phyloP scores from a whole-genome alignment of 2,888 invertebrate species.

The Aleiodes testaceus region DNA sequence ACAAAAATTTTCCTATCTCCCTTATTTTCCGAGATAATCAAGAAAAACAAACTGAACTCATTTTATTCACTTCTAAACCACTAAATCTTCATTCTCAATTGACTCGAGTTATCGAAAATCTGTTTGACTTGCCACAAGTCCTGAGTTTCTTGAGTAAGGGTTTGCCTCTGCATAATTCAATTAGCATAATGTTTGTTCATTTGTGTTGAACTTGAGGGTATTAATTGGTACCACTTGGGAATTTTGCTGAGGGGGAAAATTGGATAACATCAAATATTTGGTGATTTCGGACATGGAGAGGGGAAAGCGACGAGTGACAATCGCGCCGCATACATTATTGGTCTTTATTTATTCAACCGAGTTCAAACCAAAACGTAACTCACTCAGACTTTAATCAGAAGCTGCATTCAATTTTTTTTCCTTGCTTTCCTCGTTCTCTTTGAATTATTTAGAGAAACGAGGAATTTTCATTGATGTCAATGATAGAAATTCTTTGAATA shows the following conservation, averaged over 20 bases:
- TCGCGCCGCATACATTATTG: slow-evolving; percentile 46
- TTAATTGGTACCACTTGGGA: slow-evolving; percentile 11
- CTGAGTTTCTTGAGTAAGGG: background rate
- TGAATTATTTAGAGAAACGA: background rate
- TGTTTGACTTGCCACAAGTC: no score
- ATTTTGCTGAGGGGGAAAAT: slow-evolving; percentile 13
- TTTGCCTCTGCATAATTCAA: background rate
- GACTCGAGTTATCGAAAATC: no score
- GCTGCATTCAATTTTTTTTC: background rate
- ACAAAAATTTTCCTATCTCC: no score
- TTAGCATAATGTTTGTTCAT: slow-evolving; percentile 21
- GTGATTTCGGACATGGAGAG: slow-evolving; percentile 17
- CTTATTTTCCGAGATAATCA: no score
- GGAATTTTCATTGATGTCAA: background rate
- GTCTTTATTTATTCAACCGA: slow-evolving; percentile 41
- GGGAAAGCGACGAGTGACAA: slow-evolving; percentile 49
- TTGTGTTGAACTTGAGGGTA: slow-evolving; percentile 15
- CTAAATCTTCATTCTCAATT: no score
- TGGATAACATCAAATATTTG: slow-evolving; percentile 50
- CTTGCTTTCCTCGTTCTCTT: no score
- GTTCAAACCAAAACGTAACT: background rate
- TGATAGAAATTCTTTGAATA: no score
- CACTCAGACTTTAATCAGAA: slow-evolving; percentile 17
- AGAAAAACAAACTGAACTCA: no score
- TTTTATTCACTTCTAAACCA: no score